phyloP scores from a whole-genome alignment of 1,140 invertebrate genomes.

The Episyrphus balteatus region DNA sequence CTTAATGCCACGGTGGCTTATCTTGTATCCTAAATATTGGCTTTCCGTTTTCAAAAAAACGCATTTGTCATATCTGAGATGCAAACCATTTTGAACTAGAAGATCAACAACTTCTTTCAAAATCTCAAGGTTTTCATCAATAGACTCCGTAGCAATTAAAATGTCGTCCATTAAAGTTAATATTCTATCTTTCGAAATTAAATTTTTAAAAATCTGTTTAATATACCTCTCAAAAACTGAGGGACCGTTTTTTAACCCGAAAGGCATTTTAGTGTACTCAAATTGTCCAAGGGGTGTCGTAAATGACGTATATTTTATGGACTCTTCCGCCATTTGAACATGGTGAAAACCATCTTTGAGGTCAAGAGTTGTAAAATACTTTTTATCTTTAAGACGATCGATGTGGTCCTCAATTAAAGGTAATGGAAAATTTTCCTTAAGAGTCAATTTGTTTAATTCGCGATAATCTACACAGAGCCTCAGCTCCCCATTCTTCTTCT shows the following conservation, averaged over 20 bases:
- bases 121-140: conserved; percentile 1
- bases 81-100: conserved; percentile 22
- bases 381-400: conserved; percentile 25
- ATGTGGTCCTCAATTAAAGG: conserved; percentile 26
- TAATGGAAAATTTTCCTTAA: conserved; percentile 18
- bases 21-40: conserved; percentile 28
- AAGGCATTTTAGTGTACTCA: conserved; percentile 12
- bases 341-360: conserved; percentile 36
- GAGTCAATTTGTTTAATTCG: conserved; percentile 13
- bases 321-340: conserved; percentile 12
- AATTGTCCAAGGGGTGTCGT: conserved; percentile 21
- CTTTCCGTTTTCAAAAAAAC: conserved; percentile 16
- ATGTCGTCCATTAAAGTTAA: conserved; percentile 9
- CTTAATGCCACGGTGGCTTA: conserved; percentile 11
- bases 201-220: conserved; percentile 23
- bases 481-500: conserved; percentile 14
- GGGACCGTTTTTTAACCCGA: conserved; percentile 25
- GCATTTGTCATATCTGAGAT: conserved; percentile 34
- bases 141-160: not conserved
- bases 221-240: conserved; percentile 30
- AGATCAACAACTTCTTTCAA: conserved; percentile 16
- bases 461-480: conserved; percentile 19
- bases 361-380: conserved; percentile 21
- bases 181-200: conserved; percentile 5
- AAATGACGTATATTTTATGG: conserved; percentile 21